Percentiles rank a stretch among this genome's conserved stretches.
Conservation (phyloP, 2,797 vertebrate species). For the Morus bassanus region DNA sequence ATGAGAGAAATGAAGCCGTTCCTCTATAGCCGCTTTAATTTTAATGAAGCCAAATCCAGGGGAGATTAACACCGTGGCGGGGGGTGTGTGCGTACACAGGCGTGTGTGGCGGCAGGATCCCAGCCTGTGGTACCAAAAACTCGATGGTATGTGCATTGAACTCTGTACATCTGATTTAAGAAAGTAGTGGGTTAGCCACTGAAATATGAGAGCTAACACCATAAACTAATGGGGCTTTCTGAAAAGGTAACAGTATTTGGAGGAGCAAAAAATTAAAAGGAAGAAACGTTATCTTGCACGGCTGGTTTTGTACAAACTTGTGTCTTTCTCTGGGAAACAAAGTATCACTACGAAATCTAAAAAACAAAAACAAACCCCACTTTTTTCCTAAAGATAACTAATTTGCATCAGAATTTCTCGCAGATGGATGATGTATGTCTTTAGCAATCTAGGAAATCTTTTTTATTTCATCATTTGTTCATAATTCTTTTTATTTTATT, state of each 20-base stretch:
- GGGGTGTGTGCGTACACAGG: fast-evolving
- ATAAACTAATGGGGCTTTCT: neutral
- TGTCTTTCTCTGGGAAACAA: neutral
- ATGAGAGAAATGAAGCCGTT: neutral
- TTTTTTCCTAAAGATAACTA: neutral
- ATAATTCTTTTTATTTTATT: neutral
- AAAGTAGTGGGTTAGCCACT: neutral
- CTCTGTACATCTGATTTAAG: neutral
- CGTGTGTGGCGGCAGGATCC: neutral
- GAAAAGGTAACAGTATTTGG: neutral
- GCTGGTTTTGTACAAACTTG: neutral
- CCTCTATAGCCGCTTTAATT: neutral
- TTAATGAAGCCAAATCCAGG: neutral
- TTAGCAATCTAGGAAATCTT: neutral
- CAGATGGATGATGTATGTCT: neutral
- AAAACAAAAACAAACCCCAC: neutral
- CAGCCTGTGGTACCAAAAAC: neutral
- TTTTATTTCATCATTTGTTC: neutral
- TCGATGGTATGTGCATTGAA: fast-evolving
- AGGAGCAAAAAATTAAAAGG: neutral
- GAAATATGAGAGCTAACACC: neutral
- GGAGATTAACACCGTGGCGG: fast-evolving
- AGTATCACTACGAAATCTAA: neutral
- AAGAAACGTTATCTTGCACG: fast-evolving
- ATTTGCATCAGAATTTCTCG: neutral